Percentiles rank a stretch among this genome's conserved stretches.
phyloP scores from a whole-genome alignment of 2,113 vertebrate genomes.

The Melanerpes aurifrons region DNA sequence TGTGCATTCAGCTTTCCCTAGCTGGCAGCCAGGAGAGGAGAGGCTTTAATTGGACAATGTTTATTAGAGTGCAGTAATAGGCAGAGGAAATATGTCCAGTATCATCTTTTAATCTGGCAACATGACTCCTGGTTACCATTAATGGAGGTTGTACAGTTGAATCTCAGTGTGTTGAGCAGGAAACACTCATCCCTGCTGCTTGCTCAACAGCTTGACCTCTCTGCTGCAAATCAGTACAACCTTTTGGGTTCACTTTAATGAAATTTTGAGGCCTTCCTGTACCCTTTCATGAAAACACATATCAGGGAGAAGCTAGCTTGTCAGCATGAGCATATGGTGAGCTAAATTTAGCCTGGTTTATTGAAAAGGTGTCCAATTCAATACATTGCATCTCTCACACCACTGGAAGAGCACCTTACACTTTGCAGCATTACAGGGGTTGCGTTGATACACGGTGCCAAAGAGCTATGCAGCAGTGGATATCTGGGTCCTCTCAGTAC shows the following conservation, averaged over 20 bases:
- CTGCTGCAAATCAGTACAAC: slow-evolving; percentile 67
- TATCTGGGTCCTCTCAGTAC: background rate
- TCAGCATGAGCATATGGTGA: slow-evolving; percentile 65
- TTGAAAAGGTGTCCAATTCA: slow-evolving; percentile 59
- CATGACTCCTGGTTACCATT: slow-evolving; percentile 43
- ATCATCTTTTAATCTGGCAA: slow-evolving; percentile 52
- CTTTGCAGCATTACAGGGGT: background rate
- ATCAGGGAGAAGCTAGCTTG: slow-evolving; percentile 15
- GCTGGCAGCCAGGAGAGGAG: background rate
- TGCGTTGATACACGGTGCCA: background rate
- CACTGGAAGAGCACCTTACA: background rate
- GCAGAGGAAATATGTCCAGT: slow-evolving; percentile 42
- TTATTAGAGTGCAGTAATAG: slow-evolving; percentile 23
- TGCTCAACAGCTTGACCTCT: slow-evolving; percentile 59
- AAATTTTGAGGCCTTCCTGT: slow-evolving; percentile 42
- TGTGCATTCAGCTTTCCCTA: background rate
- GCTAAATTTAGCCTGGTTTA: slow-evolving; percentile 70
- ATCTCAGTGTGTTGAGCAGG: slow-evolving; percentile 37
- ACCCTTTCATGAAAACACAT: slow-evolving; percentile 50
- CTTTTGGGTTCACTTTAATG: slow-evolving; percentile 73
- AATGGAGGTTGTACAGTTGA: slow-evolving; percentile 51
- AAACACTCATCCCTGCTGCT: slow-evolving; percentile 44
- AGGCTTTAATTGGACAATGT: background rate
- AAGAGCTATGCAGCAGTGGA: background rate
- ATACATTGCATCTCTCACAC: slow-evolving; percentile 36